Conservation (phyloP, 2,797 vertebrate genomes). For the Orientallactaga sibirica region DNA sequence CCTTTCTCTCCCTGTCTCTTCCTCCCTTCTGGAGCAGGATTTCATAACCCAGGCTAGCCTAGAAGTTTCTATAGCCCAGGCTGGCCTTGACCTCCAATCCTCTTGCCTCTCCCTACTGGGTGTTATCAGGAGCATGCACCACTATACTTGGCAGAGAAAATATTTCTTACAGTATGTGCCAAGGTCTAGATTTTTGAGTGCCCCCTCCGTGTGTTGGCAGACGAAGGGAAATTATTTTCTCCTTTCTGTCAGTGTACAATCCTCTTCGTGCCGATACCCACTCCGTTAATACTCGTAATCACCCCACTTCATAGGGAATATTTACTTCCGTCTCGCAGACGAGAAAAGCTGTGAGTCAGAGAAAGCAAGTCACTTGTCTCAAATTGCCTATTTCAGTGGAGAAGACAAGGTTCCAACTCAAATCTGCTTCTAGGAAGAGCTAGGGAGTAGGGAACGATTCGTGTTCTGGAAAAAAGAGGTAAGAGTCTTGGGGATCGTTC, state of each 20-base stretch:
- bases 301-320: background rate
- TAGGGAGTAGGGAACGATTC: background rate
- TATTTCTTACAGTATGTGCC: background rate
- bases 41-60: background rate
- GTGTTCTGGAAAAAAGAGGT: slow-evolving; percentile 34
- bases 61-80: background rate
- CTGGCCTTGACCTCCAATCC: background rate
- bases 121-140: background rate
- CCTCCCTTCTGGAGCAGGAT: background rate
- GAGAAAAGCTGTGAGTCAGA: slow-evolving; percentile 1
- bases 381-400: background rate
- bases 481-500: background rate
- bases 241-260: background rate
- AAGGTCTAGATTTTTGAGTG: slow-evolving; percentile 38
- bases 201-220: background rate
- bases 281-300: background rate
- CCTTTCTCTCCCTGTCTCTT: background rate
- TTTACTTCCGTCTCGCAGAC: slow-evolving; percentile 1
- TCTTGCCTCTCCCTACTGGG: background rate
- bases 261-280: background rate
- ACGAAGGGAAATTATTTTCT: slow-evolving; percentile 2
- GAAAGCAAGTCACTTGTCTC: slow-evolving; percentile 47
- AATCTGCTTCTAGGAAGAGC: slow-evolving; percentile 45
- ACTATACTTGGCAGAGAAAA: background rate
- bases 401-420: slow-evolving; percentile 43